Evolutionary conservation across 2,113 vertebrate species (phyloP), one percentile per base, ranked within the genome.

Genomic region (Coptodon rendalli): DNA sequence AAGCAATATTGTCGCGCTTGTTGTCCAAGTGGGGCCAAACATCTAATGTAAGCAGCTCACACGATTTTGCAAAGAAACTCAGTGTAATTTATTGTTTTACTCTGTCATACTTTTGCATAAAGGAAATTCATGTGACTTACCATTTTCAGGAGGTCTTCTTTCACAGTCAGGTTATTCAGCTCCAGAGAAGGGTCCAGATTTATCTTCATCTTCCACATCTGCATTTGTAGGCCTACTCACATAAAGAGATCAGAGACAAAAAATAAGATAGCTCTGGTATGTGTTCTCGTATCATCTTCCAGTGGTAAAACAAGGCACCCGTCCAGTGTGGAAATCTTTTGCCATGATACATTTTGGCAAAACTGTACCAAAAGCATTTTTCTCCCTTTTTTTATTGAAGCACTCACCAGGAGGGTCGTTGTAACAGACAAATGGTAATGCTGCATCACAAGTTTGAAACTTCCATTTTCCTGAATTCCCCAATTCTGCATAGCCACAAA

Each of bases 261-360:
- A 14, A 17, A 53, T 19, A 53, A 53, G 19, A 19, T n/a, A 34
- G 19, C 19, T n/a, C 17, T 9, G 14, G 16, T 4, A 52, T 52
- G 9, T 52, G 7, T n/a, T n/a, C 50, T 52, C 6, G 5, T 52
- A 19, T 53, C 50, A n/a, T 16, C 19, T n/a, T n/a, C 50, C 13
- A n/a, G 19, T 53, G 7, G 52, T n/a, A 53, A n/a, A 53, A 53
- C n/a, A 19, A 53, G 52, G 9, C 7, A 52, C 17, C 16, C 19
- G 8, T 19, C 7, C 8, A n/a, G 52, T n/a, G 8, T n/a, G 1
- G 1, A n/a, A 5, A n/a, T n/a, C n/a, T n/a, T 53, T 5, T 10
- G 6, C 6, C 14, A 48, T 7, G 3, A 3, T 16, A 48, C 45
- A 48, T 16, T 48, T 6, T 14, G 14, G 45, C 45, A 48, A 16